Base-by-base conservation (phyloP, 2,888 invertebrate genomes). In the Gymnocheta viridis region DNA sequence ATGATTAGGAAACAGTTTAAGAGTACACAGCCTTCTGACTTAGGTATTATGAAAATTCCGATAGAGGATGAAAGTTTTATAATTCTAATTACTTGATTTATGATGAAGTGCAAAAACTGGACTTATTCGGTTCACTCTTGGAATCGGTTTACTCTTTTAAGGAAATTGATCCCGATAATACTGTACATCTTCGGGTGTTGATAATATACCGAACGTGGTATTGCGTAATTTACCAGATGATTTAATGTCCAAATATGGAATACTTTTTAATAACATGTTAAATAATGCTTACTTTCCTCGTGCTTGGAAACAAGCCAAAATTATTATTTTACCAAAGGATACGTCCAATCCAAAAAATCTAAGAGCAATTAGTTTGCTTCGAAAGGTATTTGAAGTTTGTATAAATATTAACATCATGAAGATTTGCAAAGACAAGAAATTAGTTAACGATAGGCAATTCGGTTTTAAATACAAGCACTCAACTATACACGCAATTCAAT, bases 141-240 rank as follows among this genome's bases (percentile, higher is more conserved):
- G 54, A 80, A 58, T 80, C 72, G 38, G 58, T 72, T 72, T 74
- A 82, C 44, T 62, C 73, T 69, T 58, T 24, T 58, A 60, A 82
- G 51, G 41, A 72, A 51, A 38, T 38, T 38, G 38, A 38, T 38
- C 14, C 14, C 14, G 38, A 38, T 38, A 38, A 38, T 38, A 38
- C 12, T 10, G 10, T 38, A 3, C 38, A 38, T 38, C 12, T 38
- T 10, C 38, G 12, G 38, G 38, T 10, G 41, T 47, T 60, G 38
- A 38, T 38, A 38, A 38, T 10, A 38, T 38, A 12, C 38, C 38
- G 12, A 38, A 38, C 38, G 14, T 38, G 3, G 2, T 38, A 3
- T 14, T 38, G 14, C 10, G 38, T 12, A 38, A 38, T 14, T 12
- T 38, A 38, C 38, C 38, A 2, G 38, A 38, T 38, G 10, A 10